Base-by-base conservation (phyloP, 23 tunicate species). In the Corella eumyota region DNA sequence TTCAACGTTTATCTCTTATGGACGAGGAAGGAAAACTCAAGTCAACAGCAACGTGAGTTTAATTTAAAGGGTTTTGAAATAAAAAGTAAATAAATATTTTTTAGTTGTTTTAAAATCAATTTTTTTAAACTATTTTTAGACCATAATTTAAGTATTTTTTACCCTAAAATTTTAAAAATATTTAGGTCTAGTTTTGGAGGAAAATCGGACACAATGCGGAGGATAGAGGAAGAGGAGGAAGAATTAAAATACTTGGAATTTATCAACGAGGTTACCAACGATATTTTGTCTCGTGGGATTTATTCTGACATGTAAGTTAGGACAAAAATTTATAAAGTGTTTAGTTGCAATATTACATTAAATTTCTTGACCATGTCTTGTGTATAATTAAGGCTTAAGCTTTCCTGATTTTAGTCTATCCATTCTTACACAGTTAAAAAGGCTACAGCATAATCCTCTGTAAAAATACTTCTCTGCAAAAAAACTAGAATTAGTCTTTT, bases 191-290 rank as follows among this genome's bases (percentile, higher is more conserved):
- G 27, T n/a, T 51, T 27, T 5, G 57, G 31, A 6, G 66, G 25
- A 6, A 19, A 27, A 15, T 75, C 82, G 2, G 64, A 70, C 9
- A 73, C 96, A n/a, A 73, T 69, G 62, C 38, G 51, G n/a, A 59
- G 69, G 48, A 88, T 88, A 2, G 59, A 78, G 30, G 68, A 40
- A 6, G 96, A 88, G 62, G 96, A 88, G 40, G 96, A 88, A 32
- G 88, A 88, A 47, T 38, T 73, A 63, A 73, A 73, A 57, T 88
- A 88, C 44, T 49, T 78, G 6, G 70, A 67, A 21, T 88, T 88
- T 48, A 68, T 88, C 69, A 88, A 79, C 37, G 73, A 63, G 26
- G 87, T 88, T 45, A 78, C 96, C 34, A 73, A 78, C 36, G 96
- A 88, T 59, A 88, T 88, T 37, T 34, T 88, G 47, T 24, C 77